These are phyloP conservation scores for Oreochromis spilurus DNA, from an alignment of 2,113 vertebrate genomes.

Conservation along the genomic window DNA sequence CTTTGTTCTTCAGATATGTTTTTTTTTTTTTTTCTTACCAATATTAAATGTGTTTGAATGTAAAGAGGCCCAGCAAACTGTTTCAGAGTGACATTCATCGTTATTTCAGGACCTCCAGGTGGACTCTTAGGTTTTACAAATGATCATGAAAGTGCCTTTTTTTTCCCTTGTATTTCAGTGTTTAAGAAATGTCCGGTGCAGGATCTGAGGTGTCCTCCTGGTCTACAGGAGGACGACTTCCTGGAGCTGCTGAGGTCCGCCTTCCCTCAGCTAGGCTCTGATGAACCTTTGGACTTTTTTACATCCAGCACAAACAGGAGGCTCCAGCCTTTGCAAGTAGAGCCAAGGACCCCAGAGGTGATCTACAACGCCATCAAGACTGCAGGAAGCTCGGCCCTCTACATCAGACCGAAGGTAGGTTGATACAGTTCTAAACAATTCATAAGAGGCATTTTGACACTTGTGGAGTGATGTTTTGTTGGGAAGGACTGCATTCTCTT, in stretches of 20 bases:
- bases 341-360: background rate
- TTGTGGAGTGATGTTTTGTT: accelerated
- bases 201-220: background rate
- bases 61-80: background rate
- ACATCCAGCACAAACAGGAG: background rate
- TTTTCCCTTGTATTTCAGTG: background rate
- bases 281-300: background rate
- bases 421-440: background rate
- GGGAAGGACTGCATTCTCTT: background rate
- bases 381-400: background rate
- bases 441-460: accelerated
- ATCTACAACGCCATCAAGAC: background rate
- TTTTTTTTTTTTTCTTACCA: background rate
- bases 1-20: background rate
- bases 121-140: background rate
- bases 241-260: slow-evolving; percentile 13
- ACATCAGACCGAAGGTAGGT: background rate
- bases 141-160: background rate
- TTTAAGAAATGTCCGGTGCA: background rate
- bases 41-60: background rate
- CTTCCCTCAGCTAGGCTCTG: slow-evolving; percentile 17
- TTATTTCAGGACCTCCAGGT: background rate
- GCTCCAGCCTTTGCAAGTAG: background rate
- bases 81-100: background rate
- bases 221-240: slow-evolving; percentile 1